Percentiles rank a stretch among this genome's conserved stretches.
phyloP scores from a whole-genome alignment of 2,797 vertebrate genomes.

The Arrhamphus sclerolepis region DNA sequence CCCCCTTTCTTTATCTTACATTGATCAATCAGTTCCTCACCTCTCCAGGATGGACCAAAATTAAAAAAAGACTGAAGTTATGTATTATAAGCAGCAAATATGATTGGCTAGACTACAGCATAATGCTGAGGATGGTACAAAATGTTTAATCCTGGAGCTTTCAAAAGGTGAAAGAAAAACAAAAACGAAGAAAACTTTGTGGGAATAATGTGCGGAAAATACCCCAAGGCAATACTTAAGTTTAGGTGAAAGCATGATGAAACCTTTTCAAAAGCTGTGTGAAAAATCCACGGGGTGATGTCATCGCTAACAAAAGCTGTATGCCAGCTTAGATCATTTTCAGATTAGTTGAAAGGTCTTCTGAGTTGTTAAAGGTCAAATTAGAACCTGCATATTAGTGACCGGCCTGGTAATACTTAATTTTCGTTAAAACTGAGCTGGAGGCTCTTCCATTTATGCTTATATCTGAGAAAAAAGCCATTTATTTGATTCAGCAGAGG shows the following conservation, averaged over 20 bases:
- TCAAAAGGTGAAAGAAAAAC: too few species aligned
- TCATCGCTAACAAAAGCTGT: constrained; percentile 61
- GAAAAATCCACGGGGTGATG: constrained; percentile 63
- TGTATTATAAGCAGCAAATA: constrained; percentile 44
- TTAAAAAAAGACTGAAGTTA: background rate
- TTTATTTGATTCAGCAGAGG: too few species aligned
- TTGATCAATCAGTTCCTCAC: constrained; percentile 31
- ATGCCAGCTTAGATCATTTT: constrained; percentile 70
- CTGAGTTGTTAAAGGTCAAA: constrained; percentile 19
- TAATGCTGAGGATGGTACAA: background rate
- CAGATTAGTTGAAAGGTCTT: constrained; percentile 62
- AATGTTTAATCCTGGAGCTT: constrained; percentile 23
- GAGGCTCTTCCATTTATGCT: too few species aligned
- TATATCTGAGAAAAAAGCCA: too few species aligned
- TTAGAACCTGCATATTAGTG: constrained; percentile 60
- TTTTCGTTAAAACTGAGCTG: too few species aligned
- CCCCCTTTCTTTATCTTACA: constrained; percentile 23
- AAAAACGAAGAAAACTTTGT: background rate
- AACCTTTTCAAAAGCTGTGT: constrained; percentile 44
- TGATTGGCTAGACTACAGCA: background rate
- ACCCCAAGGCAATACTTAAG: constrained; percentile 45
- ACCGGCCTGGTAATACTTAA: too few species aligned
- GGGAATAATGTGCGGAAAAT: background rate
- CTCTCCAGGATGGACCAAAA: constrained; percentile 19
- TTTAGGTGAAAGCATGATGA: constrained; percentile 37